These are phyloP conservation scores for Marcusenius ussheri DNA, from an alignment of 2,113 vertebrate species.

Conservation along the genomic window DNA sequence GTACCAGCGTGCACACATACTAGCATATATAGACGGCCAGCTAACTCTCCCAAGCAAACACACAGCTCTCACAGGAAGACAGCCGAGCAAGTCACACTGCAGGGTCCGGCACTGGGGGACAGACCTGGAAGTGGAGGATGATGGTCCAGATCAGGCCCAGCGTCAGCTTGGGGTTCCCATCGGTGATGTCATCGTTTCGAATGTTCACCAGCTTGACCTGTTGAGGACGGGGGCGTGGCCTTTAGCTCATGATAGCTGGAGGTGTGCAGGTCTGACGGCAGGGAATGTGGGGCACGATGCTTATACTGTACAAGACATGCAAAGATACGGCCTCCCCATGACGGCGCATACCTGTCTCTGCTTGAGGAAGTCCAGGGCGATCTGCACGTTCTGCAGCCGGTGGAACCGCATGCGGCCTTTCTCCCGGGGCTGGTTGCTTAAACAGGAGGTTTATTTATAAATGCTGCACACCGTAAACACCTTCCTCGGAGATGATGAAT, in stretches of 20 bases:
- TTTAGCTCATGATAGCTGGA: neutral
- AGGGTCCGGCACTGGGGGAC: neutral
- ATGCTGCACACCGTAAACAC: neutral
- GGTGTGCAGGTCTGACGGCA: neutral
- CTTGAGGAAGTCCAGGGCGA: slow-evolving; percentile 5
- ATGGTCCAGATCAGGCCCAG: slow-evolving; percentile 97
- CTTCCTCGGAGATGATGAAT: neutral
- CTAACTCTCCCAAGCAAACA: neutral
- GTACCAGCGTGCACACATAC: neutral
- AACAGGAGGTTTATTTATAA: neutral
- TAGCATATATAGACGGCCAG: neutral
- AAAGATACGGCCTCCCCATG: neutral
- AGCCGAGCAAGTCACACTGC: neutral
- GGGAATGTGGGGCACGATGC: neutral
- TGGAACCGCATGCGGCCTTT: slow-evolving; percentile 5
- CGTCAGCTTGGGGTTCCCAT: slow-evolving; percentile 94
- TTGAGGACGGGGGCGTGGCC: neutral
- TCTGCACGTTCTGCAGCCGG: neutral
- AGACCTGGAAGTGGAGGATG: slow-evolving; percentile 97
- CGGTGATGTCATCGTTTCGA: slow-evolving; percentile 94
- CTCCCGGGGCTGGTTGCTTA: neutral
- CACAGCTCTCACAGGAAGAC: neutral
- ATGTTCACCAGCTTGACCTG: slow-evolving; percentile 98
- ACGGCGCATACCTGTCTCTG: neutral
- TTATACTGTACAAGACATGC: neutral